Percentiles rank a stretch among this genome's conserved stretches.
These are phyloP conservation scores for Hephaestus fuliginosus DNA, from an alignment of 2,797 vertebrate genomes.

Conservation along the genomic window DNA sequence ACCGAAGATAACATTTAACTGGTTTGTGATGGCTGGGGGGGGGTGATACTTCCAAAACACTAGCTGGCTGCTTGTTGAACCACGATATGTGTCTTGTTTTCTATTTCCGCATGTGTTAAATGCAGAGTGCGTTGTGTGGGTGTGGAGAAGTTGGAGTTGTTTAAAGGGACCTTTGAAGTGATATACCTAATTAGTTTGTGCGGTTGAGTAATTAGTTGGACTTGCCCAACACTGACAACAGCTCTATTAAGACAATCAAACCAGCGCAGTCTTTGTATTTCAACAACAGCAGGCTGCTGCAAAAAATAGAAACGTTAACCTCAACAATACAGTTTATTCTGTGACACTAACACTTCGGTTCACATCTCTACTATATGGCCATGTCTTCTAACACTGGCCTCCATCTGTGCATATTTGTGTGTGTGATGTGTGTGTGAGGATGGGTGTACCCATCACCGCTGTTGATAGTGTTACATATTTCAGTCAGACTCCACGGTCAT, in stretches of 20 bases:
- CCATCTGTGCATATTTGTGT: conserved; percentile 3
- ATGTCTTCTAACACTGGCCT: conserved; percentile 2
- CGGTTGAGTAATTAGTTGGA: not conserved
- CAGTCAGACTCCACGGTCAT: conserved; percentile 70
- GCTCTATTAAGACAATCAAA: conserved; percentile 10
- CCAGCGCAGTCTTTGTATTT: not conserved
- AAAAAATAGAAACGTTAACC: not conserved
- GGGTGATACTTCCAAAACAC: not conserved
- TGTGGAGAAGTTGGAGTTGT: too few species aligned
- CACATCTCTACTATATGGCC: not conserved
- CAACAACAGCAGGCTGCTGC: not conserved
- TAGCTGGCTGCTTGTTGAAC: not conserved
- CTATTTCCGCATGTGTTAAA: not conserved
- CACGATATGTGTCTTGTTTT: not conserved
- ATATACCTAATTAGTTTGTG: not conserved
- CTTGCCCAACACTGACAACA: not conserved
- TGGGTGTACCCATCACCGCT: conserved; percentile 41
- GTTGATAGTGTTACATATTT: conserved; percentile 73
- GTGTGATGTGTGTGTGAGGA: not conserved
- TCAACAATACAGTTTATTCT: conserved; percentile 2
- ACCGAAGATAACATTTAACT: not conserved
- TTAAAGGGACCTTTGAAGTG: not conserved
- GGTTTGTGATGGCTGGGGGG: not conserved
- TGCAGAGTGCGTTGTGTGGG: not conserved
- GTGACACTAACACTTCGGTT: not conserved